phyloP scores from a whole-genome alignment of 2,888 invertebrate genomes.

The Lycophotia porphyrea region DNA sequence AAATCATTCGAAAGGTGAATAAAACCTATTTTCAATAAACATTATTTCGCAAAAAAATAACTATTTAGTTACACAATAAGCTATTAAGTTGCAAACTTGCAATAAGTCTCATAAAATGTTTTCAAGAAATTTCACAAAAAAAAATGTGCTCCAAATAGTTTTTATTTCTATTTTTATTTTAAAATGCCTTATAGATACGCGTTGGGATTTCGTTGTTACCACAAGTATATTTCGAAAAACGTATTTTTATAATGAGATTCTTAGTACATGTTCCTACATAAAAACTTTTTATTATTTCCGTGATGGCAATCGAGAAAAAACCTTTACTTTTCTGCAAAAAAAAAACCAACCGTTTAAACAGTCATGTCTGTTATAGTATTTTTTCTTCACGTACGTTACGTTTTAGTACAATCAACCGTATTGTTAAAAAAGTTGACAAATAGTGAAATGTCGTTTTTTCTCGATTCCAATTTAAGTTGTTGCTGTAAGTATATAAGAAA shows the following conservation, averaged over 20 bases:
- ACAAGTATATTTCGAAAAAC: slow-evolving; percentile 57
- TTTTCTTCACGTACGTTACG: slow-evolving; percentile 18
- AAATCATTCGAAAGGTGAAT: slow-evolving; percentile 59
- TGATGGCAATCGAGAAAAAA: slow-evolving; percentile 48
- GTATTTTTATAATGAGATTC: slow-evolving; percentile 64
- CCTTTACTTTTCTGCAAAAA: neutral
- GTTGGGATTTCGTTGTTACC: slow-evolving; percentile 72
- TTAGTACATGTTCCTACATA: slow-evolving; percentile 39
- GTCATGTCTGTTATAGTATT: slow-evolving; percentile 7
- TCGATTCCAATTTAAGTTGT: slow-evolving; percentile 40
- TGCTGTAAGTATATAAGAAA: slow-evolving; percentile 39
- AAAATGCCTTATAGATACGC: slow-evolving; percentile 61
- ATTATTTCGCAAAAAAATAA: slow-evolving; percentile 50
- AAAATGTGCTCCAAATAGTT: slow-evolving; percentile 54
- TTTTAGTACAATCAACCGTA: slow-evolving; percentile 6
- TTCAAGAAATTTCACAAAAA: slow-evolving; percentile 40
- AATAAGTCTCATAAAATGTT: slow-evolving; percentile 55
- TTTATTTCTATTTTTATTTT: slow-evolving; percentile 48
- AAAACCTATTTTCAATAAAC: slow-evolving; percentile 48
- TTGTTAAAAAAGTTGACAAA: slow-evolving; percentile 1
- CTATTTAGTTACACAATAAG: slow-evolving; percentile 51
- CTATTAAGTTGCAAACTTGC: slow-evolving; percentile 49
- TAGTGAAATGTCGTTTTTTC: slow-evolving; percentile 11
- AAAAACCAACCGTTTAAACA: neutral
- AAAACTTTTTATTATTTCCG: slow-evolving; percentile 26